These are phyloP conservation scores for Nasonia longicornis DNA, from an alignment of 1,140 invertebrate species.

Conservation along the genomic window DNA sequence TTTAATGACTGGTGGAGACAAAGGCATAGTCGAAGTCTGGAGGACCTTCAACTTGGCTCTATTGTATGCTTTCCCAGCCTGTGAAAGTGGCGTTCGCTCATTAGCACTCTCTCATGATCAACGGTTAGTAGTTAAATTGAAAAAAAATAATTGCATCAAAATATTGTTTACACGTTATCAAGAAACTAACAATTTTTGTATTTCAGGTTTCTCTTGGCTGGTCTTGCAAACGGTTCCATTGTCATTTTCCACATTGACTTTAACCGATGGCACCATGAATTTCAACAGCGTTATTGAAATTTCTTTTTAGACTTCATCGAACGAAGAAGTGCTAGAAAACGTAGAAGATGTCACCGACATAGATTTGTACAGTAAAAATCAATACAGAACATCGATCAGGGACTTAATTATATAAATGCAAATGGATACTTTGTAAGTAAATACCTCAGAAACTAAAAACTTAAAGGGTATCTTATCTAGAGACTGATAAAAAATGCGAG, in stretches of 20 bases:
- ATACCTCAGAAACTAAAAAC: conserved; percentile 13
- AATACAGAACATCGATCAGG: conserved; percentile 12
- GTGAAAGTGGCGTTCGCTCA: conserved; percentile 92
- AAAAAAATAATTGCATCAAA: background rate
- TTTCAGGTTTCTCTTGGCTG: conserved; percentile 92
- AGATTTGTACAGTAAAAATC: conserved; percentile 27
- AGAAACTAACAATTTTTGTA: background rate
- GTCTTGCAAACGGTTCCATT: conserved; percentile 95
- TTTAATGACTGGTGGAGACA: conserved; percentile 95
- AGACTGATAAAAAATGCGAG: conserved; percentile 9
- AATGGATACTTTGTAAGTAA: conserved; percentile 15
- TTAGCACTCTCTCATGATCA: conserved; percentile 96
- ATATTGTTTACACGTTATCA: background rate
- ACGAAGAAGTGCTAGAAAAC: conserved; percentile 39
- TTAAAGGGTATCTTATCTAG: background rate
- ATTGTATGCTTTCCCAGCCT: conserved; percentile 96
- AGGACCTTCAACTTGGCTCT: conserved; percentile 96
- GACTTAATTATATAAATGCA: background rate
- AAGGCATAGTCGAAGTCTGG: conserved; percentile 98
- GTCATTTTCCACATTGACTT: conserved; percentile 99
- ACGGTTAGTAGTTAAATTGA: conserved; percentile 78
- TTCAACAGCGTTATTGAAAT: conserved; percentile 89
- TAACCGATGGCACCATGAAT: conserved; percentile 99
- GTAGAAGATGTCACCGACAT: background rate
- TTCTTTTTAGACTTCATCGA: conserved; percentile 55